Base-by-base conservation (phyloP, 2,888 invertebrate species). In the Petrolisthes cinctipes region DNA sequence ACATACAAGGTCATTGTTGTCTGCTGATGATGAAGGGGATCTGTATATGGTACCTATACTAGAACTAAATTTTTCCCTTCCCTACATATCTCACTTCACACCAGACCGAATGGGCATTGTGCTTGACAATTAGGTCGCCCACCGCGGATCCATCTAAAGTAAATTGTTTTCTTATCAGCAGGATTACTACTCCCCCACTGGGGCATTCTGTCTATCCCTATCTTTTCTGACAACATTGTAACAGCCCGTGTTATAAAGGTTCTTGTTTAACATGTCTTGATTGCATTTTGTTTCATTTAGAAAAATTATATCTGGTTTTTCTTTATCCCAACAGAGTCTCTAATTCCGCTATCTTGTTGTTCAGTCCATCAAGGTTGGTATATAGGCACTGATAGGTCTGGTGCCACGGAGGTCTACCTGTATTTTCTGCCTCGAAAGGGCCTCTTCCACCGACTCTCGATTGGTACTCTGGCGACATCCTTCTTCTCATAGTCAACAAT, bases 291-390 rank as follows among this genome's bases (percentile, higher is more conserved):
- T 86, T 17, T 82, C 82, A 5, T 56, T 82, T 2, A 86, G 81
- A 82, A 86, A 82, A 17, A 86, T 71, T 61, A 86, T 23, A 82
- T 86, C 81, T 56, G 86, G 86, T n/a, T 80, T 73, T 53, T 82
- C 82, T 56, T 82, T 17, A 71, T 51, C 57, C n/a, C 66, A 86
- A 4, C n/a, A 86, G 4, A 66, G 80, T 82, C 14, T 81, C 51
- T 51, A 85, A 51, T n/a, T 85, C 85, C 37, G n/a, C 86, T 82
- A 71, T 86, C 86, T 86, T 86, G 56, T 86, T 82, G 85, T 54
- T 17, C 86, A 86, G 81, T 4, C 81, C 81, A 17, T 86, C 86
- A 68, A 86, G 73, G 23, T 86, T 86, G 4, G 86, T 86, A 51
- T 86, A 86, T 81, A 86, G 84, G 61, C 86, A 86, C 68, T 81